Base-by-base conservation (phyloP, 1,140 invertebrate genomes). In the Atta colombica region DNA sequence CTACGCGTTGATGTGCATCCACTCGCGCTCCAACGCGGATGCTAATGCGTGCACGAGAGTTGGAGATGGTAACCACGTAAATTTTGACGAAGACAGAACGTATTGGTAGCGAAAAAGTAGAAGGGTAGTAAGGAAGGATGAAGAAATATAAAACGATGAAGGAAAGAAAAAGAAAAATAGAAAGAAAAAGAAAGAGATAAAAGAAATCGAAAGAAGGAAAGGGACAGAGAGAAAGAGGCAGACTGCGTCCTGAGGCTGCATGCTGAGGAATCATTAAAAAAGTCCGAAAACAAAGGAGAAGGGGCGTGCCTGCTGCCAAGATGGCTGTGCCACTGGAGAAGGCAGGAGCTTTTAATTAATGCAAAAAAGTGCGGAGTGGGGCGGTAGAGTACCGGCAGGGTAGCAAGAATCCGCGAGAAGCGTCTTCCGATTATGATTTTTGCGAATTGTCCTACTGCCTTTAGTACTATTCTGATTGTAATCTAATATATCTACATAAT, bases 341-440 rank as follows among this genome's bases (percentile, higher is more conserved):
- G 94, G 94, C 92, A 92, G 94, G 91, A 92, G 94, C 93, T 94
- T 94, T 95, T 94, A 95, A 95, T 95, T 95, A 93, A 93, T 93
- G 92, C 93, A 92, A 93, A 94, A 94, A 92, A 86, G 74, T 69
- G 45, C 51, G 78, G 71, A 66, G 86, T 80, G 77, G 80, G 77
- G 75, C 51, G 81, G 28, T 66, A 61, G 58, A 65, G 81, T 45
- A 49, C 28, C 72, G n/a, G 60, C 78, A 81, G 89, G 74, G 68
- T 80, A 63, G 55, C 89, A 53, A 39, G 84, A 77, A 77, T 77
- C 14, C 18, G 58, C 45, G 65, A 85, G 45, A 72, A 55, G 68
- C 88, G 66, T 85, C 86, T 78, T 63, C 75, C 75, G 77, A 51
- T 69, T 69, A 14, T 35, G 53, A 65, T 81, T 87, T 78, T 80